Evolutionary conservation across 2,888 invertebrate species (phyloP), one percentile per base, ranked within the genome.

Genomic region (Rhingia rostrata): DNA sequence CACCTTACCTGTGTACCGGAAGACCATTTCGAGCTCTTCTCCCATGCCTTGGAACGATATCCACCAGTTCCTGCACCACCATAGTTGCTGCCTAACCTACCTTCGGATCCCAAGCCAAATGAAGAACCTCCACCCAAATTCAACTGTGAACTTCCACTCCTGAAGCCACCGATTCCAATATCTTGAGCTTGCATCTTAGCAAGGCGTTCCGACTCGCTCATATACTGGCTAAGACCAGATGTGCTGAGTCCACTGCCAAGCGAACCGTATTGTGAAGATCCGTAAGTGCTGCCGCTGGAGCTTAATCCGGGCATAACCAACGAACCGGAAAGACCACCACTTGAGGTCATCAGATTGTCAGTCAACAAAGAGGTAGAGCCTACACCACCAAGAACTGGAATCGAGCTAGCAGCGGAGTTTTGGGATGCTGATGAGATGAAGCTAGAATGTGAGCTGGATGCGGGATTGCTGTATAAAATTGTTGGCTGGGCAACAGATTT

Each of bases 21-120:
- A 7, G 91, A 89, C 92, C 92, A 92, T 84, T 90, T 91, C 70
- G 92, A 91, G 56, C 90, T 90, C 74, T 90, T 91, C 86, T 92
- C 91, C 92, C 92, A 92, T 37, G 91, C 89, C 79, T 92, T 91
- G 43, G 88, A 87, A 72, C 90, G 90, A 54, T 88, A 89, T 61
- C 87, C 88, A 51, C 86, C 75, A 14, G 73, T 81, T 6, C 74
- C 58, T 58, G 39, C 60, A 30, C 79, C 85, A 7, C 82, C 78
- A 43, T 54, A 83, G 56, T 86, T 87, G 30, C 78, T 82, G 14
- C 64, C 60, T 7, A 82, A 84, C 14, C 86, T 85, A 47, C 58
- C 53, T 22, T 32, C n/a, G 10, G 54, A 70, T 47, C 45, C 72
- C 6, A 60, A 4, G 6, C 56, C 47, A 64, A 58, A 53, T 87